A percentile compares a stretch with the other conserved stretches of the same genome.
phyloP scores from a whole-genome alignment of 2,113 vertebrate species.

The Vidua macroura region DNA sequence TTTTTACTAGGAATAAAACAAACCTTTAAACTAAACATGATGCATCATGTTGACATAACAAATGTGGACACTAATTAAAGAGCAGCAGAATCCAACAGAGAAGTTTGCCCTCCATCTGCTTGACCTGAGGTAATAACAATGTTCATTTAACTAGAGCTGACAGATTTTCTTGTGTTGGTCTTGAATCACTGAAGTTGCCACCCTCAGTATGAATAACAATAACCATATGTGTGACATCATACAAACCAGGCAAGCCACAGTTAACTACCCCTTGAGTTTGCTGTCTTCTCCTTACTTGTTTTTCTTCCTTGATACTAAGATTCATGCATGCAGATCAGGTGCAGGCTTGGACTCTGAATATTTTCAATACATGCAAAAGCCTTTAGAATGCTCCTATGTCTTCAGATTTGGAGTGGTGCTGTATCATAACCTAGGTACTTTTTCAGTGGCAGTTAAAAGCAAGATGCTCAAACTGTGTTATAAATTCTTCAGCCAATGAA shows the following conservation, averaged over 20 bases:
- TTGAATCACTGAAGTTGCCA: conserved; percentile 65
- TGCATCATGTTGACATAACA: conserved; percentile 82
- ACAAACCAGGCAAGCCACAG: conserved; percentile 10
- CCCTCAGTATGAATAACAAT: conserved; percentile 69
- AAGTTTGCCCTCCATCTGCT: conserved; percentile 82
- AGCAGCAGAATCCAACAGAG: conserved; percentile 79
- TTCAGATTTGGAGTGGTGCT: neutral
- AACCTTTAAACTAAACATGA: conserved; percentile 64
- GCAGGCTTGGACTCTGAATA: neutral
- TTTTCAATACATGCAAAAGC: neutral
- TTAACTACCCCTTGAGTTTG: neutral
- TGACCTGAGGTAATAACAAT: conserved; percentile 83
- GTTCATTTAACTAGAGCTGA: conserved; percentile 78
- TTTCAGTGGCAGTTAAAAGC: neutral
- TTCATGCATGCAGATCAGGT: neutral
- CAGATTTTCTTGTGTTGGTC: conserved; percentile 78
- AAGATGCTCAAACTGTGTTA: fast-evolving
- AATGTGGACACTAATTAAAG: conserved; percentile 84
- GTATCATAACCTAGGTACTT: neutral
- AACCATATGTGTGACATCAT: conserved; percentile 74
- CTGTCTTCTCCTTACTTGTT: neutral
- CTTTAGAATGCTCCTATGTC: neutral
- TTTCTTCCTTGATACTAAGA: neutral
- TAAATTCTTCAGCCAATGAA: neutral
- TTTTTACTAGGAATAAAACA: conserved; percentile 59